Conservation (phyloP, 1,140 invertebrate genomes). For the Mizuhopecten yessoensis region DNA sequence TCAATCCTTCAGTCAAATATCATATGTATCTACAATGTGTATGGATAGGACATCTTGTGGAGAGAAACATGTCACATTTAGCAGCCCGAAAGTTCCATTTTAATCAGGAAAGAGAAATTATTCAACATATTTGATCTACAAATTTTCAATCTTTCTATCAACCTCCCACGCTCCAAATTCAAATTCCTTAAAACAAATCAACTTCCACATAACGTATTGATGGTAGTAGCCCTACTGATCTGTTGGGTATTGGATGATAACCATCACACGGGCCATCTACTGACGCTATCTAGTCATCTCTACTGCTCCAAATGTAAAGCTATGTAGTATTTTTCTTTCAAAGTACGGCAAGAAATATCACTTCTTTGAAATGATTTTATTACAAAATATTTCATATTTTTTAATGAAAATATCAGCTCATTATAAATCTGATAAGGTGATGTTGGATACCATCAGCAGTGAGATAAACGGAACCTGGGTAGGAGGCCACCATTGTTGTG, state of each 20-base stretch:
- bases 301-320: not conserved
- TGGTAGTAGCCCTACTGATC: too few relatives aligned
- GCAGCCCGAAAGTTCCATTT: too few relatives aligned
- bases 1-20: too few relatives aligned
- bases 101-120: too few relatives aligned
- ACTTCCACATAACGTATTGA: too few relatives aligned
- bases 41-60: too few relatives aligned
- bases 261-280: not conserved
- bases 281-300: not conserved
- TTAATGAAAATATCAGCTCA: not conserved
- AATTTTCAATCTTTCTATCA: too few relatives aligned
- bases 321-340: not conserved
- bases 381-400: constrained; percentile 18
- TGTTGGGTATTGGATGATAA: too few relatives aligned
- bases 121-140: not conserved
- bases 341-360: not conserved
- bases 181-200: too few relatives aligned
- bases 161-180: too few relatives aligned
- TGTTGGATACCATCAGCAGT: not conserved
- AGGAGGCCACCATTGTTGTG: not conserved
- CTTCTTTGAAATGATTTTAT: constrained; percentile 29
- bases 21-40: too few relatives aligned
- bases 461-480: not conserved
- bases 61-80: too few relatives aligned
- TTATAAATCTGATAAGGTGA: not conserved